phyloP scores from a whole-genome alignment of 1,140 invertebrate species.

The Drosophila dunni region DNA sequence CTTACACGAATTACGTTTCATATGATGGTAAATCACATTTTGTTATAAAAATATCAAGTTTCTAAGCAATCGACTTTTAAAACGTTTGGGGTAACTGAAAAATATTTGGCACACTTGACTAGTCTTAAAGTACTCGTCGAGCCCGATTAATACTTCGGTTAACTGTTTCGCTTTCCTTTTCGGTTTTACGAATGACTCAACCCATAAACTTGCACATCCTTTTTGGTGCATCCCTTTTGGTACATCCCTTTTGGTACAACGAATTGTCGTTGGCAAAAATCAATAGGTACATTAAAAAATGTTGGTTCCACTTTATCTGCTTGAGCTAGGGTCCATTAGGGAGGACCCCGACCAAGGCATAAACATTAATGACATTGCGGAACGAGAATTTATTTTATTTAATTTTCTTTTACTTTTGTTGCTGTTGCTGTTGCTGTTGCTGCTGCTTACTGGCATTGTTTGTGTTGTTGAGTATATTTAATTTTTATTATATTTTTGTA shows the following conservation, averaged over 20 bases:
- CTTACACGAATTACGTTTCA: no score
- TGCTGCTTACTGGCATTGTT: conserved; percentile 31
- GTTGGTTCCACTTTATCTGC: conserved; percentile 34
- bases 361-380: conserved; percentile 78
- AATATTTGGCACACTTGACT: no score
- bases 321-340: conserved; percentile 21
- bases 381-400: conserved; percentile 77
- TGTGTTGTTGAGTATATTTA: conserved; percentile 65
- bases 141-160: conserved; percentile 5
- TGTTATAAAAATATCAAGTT: no score
- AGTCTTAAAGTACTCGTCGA: neutral
- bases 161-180: neutral
- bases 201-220: conserved; percentile 49
- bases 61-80: no score
- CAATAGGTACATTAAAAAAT: conserved; percentile 63
- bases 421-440: conserved; percentile 35
- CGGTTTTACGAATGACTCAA: neutral
- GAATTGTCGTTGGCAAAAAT: conserved; percentile 70
- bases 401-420: conserved; percentile 62
- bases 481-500: conserved; percentile 68
- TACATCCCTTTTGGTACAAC: conserved; percentile 44
- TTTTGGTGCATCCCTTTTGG: conserved; percentile 24
- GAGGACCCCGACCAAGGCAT: conserved; percentile 41
- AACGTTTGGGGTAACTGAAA: no score
- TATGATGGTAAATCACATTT: no score